Evolutionary conservation across 2,113 vertebrate species (phyloP).

Genomic region (Helogale parvula): DNA sequence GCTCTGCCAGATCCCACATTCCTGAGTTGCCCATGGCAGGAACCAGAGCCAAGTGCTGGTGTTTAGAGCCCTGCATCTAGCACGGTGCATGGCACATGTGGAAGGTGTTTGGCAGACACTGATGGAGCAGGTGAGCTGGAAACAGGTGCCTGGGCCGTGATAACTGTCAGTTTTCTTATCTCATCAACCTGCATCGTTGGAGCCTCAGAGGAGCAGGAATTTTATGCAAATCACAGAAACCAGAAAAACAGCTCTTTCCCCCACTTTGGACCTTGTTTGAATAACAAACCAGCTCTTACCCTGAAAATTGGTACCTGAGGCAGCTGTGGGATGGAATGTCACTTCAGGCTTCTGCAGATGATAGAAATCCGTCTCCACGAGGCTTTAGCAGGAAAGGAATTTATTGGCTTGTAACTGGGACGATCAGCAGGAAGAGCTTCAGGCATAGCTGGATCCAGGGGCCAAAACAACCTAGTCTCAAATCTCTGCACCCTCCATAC

Average conservation of each 20-base stretch:
- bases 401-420: background rate
- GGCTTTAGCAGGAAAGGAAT: background rate
- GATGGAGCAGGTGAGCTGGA: background rate
- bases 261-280: background rate
- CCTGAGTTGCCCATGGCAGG: rapidly evolving
- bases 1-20: background rate
- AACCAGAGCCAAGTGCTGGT: rapidly evolving
- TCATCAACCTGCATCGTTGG: background rate
- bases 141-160: background rate
- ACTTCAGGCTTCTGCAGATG: background rate
- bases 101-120: background rate
- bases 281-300: background rate
- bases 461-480: background rate
- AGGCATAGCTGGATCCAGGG: constrained; percentile 4
- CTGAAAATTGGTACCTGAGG: background rate
- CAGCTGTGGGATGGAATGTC: background rate
- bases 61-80: background rate
- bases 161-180: background rate
- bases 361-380: background rate
- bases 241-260: background rate
- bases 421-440: background rate
- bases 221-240: background rate
- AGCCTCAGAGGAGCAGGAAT: background rate
- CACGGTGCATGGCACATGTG: rapidly evolving
- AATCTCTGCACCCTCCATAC: background rate